These are phyloP conservation scores for Unio pictorum DNA, from an alignment of 2,888 invertebrate genomes.

Conservation along the genomic window DNA sequence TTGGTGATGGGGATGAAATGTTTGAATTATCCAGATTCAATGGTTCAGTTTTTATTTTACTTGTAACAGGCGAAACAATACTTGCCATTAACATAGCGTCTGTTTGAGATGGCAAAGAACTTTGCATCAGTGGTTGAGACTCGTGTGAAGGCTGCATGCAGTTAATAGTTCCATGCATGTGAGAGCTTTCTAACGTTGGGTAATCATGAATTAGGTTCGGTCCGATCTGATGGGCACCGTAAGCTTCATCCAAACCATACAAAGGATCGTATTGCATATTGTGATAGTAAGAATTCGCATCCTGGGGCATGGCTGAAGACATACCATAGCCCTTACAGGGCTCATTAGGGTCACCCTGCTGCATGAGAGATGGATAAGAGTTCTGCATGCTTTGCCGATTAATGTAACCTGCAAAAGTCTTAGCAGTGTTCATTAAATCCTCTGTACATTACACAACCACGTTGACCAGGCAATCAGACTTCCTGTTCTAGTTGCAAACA, in stretches of 20 bases:
- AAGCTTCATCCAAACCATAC: conserved; percentile 12
- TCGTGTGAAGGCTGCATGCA: conserved; percentile 2
- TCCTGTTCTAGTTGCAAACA: too few relatives aligned
- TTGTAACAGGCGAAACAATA: too few relatives aligned
- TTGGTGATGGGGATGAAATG: conserved; percentile 33
- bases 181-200: conserved; percentile 24
- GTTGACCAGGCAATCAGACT: too few relatives aligned
- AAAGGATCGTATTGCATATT: conserved; percentile 25
- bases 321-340: conserved; percentile 3
- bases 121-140: too few relatives aligned
- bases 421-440: too few relatives aligned
- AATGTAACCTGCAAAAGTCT: too few relatives aligned
- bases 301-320: conserved; percentile 2
- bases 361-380: conserved; percentile 43
- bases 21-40: neutral
- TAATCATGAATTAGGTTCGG: conserved; percentile 20
- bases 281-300: conserved; percentile 26
- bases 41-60: too few relatives aligned
- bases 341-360: conserved; percentile 25
- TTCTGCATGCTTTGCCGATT: conserved; percentile 35
- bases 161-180: conserved; percentile 19
- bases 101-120: too few relatives aligned
- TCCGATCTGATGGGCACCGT: conserved; percentile 11
- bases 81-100: too few relatives aligned
- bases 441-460: too few relatives aligned